Conservation (phyloP, 2,797 vertebrate genomes). For the Odontamblyopus lacepedii region DNA sequence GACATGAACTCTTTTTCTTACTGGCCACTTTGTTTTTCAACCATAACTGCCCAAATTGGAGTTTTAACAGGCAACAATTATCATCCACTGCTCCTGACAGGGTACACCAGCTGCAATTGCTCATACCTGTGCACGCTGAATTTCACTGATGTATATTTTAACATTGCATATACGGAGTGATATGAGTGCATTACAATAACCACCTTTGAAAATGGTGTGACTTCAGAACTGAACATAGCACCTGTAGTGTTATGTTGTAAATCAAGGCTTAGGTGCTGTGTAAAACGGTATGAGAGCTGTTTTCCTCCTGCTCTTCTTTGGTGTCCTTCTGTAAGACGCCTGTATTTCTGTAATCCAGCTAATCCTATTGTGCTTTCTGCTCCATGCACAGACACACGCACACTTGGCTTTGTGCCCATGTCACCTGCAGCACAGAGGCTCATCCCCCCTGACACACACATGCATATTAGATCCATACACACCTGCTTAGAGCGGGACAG, state of each 20-base stretch:
- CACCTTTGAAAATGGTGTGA: neutral
- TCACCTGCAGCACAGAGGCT: constrained; percentile 61
- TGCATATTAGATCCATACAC: constrained; percentile 51
- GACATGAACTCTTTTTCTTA: constrained; percentile 29
- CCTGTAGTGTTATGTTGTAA: constrained; percentile 37
- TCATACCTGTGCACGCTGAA: neutral
- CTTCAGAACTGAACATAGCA: neutral
- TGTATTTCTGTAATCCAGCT: constrained; percentile 76
- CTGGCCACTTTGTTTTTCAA: neutral
- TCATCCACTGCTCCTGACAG: neutral
- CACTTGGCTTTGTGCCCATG: constrained; percentile 44
- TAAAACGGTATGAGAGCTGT: constrained; percentile 33
- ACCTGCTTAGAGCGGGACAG: constrained; percentile 45
- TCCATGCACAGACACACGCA: constrained; percentile 33
- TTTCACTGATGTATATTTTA: neutral
- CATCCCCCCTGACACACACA: constrained; percentile 57
- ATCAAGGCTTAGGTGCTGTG: constrained; percentile 53
- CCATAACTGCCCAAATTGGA: no score
- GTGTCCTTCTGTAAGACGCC: constrained; percentile 66
- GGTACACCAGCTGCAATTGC: neutral
- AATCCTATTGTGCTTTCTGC: constrained; percentile 72
- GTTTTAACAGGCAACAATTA: no score
- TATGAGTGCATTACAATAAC: neutral
- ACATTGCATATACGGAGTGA: neutral
- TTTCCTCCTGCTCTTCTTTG: constrained; percentile 45